Percentiles rank a stretch among this genome's conserved stretches.
These are phyloP conservation scores for Centroberyx gerrardi DNA, from an alignment of 2,797 vertebrate species.

Conservation along the genomic window DNA sequence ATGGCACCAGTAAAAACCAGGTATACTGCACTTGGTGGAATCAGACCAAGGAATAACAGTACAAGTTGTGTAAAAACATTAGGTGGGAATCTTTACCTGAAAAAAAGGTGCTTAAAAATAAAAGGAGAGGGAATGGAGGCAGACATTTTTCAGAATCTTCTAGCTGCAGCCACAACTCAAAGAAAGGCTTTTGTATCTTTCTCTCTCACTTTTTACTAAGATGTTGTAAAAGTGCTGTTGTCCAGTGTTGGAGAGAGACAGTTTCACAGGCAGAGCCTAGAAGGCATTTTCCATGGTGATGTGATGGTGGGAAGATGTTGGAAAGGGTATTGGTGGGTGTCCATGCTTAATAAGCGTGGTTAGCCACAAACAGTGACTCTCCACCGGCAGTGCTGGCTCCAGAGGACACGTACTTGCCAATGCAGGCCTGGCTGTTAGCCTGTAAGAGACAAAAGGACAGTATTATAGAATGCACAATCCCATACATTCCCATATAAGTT, in stretches of 20 bases:
- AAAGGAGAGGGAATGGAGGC: constrained; percentile 83
- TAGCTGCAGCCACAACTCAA: constrained; percentile 49
- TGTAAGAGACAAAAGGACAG: constrained; percentile 60
- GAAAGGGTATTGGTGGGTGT: constrained; percentile 29
- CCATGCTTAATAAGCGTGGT: constrained; percentile 90
- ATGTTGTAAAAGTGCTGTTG: constrained; percentile 25
- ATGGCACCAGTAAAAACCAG: constrained; percentile 40
- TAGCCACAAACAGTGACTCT: constrained; percentile 91
- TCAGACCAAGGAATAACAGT: constrained; percentile 57
- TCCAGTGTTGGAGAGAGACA: constrained; percentile 14
- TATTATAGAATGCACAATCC: constrained; percentile 23
- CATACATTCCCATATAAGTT: background rate
- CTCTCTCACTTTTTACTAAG: constrained; percentile 33
- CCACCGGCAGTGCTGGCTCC: constrained; percentile 87
- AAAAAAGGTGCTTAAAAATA: constrained; percentile 69
- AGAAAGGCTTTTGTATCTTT: constrained; percentile 38
- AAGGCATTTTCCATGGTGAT: constrained; percentile 30
- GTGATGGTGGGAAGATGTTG: constrained; percentile 28
- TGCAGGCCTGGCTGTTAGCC: constrained; percentile 90
- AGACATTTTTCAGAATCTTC: constrained; percentile 60
- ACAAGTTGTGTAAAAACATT: constrained; percentile 75
- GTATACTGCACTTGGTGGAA: constrained; percentile 61
- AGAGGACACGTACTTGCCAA: constrained; percentile 88
- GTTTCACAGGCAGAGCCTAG: background rate
- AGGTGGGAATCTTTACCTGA: constrained; percentile 67